These are phyloP conservation scores for Mesoclemmys tuberculata DNA, from an alignment of 2,113 vertebrate genomes.

Conservation along the genomic window DNA sequence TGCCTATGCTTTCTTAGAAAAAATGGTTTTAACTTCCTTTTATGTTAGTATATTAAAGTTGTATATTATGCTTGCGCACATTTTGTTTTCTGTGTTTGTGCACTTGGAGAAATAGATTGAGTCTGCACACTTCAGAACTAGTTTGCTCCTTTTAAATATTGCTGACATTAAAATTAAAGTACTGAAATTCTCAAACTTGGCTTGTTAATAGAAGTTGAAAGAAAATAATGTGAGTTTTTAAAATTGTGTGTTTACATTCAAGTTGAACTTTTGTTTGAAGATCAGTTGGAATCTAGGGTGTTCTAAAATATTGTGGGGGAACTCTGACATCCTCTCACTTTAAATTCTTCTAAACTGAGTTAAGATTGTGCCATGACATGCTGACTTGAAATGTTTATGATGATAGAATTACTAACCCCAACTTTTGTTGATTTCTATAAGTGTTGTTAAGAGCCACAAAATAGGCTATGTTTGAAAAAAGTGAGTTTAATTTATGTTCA, in stretches of 20 bases:
- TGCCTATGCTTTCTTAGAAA: neutral
- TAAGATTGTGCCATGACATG: neutral
- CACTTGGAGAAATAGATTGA: neutral
- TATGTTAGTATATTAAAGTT: neutral
- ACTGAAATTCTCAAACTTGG: neutral
- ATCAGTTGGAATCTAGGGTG: neutral
- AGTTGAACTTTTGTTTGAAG: neutral
- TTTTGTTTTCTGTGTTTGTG: neutral
- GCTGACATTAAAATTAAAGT: neutral
- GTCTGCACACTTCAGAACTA: neutral
- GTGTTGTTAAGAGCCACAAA: neutral
- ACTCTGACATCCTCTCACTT: neutral
- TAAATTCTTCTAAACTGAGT: neutral
- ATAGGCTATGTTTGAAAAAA: neutral
- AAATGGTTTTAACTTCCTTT: neutral
- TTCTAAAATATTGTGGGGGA: neutral
- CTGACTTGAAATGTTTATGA: neutral
- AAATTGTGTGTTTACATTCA: neutral
- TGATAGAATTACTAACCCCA: neutral
- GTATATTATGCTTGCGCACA: neutral
- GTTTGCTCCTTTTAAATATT: neutral
- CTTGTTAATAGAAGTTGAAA: neutral
- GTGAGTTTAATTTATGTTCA: neutral
- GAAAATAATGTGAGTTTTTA: neutral
- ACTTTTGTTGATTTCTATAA: neutral